phyloP scores from a whole-genome alignment of 1,140 invertebrate species.

The Drosophila punjabiensis region DNA sequence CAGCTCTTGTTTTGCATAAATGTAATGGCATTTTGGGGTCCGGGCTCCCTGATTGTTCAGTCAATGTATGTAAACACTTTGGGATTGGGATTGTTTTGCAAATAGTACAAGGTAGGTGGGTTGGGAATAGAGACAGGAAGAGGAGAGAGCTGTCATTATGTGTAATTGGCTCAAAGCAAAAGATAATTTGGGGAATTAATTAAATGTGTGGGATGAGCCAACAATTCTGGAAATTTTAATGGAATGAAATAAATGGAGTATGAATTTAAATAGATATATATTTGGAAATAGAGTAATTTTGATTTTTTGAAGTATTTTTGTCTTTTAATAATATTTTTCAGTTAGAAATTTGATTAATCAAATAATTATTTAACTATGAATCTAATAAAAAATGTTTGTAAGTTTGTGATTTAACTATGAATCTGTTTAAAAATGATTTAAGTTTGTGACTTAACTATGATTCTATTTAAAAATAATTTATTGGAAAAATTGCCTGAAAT shows the following conservation, averaged over 20 bases:
- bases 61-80: conserved; percentile 76
- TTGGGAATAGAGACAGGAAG: background rate
- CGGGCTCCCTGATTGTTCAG: conserved; percentile 60
- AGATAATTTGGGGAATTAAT: conserved; percentile 38
- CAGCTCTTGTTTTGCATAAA: conserved; percentile 67
- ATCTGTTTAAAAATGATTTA: no score
- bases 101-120: conserved; percentile 23
- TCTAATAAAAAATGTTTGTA: no score
- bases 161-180: conserved; percentile 27
- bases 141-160: conserved; percentile 1
- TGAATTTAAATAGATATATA: background rate
- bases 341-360: background rate
- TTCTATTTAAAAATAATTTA: no score
- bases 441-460: no score
- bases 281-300: background rate
- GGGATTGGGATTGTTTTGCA: conserved; percentile 41
- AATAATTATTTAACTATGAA: background rate
- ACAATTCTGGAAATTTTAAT: background rate
- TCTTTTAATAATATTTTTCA: background rate
- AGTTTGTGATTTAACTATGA: no score
- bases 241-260: background rate
- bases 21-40: conserved; percentile 56
- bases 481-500: no score
- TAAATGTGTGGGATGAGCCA: conserved; percentile 1
- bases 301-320: background rate